A percentile compares a stretch with the other conserved stretches of the same genome.
Evolutionary conservation across 2,797 vertebrate species (phyloP).

Genomic region (Pogonophryne albipinna): DNA sequence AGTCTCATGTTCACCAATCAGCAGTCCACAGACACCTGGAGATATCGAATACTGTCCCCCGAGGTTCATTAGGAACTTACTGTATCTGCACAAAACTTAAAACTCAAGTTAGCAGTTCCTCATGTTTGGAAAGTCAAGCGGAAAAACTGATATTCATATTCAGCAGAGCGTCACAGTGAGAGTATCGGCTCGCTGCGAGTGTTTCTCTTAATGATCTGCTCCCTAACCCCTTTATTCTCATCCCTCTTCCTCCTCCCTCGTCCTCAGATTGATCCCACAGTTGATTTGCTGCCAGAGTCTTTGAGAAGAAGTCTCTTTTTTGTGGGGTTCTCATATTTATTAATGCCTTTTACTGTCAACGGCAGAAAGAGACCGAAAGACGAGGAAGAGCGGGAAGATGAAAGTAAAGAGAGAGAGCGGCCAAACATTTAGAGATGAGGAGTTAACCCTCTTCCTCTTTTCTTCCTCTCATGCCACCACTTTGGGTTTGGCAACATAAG

Average conservation of each 20-base stretch:
- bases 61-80: background rate
- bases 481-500: slow-evolving; percentile 9
- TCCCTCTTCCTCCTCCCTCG: background rate
- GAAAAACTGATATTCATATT: background rate
- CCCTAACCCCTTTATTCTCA: background rate
- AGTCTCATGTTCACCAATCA: background rate
- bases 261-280: background rate
- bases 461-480: background rate
- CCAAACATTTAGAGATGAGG: slow-evolving; percentile 8
- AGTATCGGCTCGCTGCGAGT: background rate
- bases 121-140: background rate
- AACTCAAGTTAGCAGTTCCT: background rate
- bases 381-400: background rate
- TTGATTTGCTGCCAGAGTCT: slow-evolving; percentile 57
- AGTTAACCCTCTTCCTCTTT: slow-evolving; percentile 3
- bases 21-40: background rate
- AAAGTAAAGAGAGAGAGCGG: background rate
- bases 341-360: slow-evolving; percentile 46
- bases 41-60: no score
- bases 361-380: background rate
- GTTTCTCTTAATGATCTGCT: background rate
- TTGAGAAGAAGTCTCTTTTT: slow-evolving; percentile 36
- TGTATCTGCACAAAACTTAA: background rate
- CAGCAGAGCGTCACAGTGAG: background rate
- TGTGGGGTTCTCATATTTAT: slow-evolving; percentile 23